Evolutionary conservation across 2,113 vertebrate genomes (phyloP), one percentile per base, ranked within the genome.

Genomic region (Tinamus guttatus): DNA sequence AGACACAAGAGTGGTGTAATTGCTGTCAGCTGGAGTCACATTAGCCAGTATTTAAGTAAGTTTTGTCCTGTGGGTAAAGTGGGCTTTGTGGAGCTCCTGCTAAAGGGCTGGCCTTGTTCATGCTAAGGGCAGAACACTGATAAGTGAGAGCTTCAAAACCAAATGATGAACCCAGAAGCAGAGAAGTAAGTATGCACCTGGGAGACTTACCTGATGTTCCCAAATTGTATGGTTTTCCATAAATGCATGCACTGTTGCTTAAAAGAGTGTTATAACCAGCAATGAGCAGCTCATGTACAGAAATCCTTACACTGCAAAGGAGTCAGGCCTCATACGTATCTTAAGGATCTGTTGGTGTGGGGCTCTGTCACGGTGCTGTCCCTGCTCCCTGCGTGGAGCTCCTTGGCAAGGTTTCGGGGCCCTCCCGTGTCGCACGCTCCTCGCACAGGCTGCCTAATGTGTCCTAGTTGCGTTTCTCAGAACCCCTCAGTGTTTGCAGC

Each of bases 391-490:
- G 40, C 1, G 2, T 6, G 88, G 45, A 74, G 64, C 27, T 21
- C 15, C 36, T 41, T 62, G 2, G 36, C 69, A 14, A 78, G 70
- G 73, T 6, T 90, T 49, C 58, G 73, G 0, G 47, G 27, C 69
- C 6, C 3, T 40, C 0, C 2, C 5, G 7, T 16, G 13, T 63
- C 1, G 65, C 41, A 24, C 4, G 64, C n/a, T n/a, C n/a, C n/a
- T n/a, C n/a, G n/a, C n/a, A 78, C 90, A 96, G 90, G 74, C 87
- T 90, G 81, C 95, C 90, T 96, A 63, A n/a, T 1, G 0, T 1
- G 47, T 70, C 94, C 95, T 87, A 76, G 74, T 89, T 94, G 90
- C 92, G 81, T 85, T 97, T 96, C 95, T 92, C 59, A 95, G 95
- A 95, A 93, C 60, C 90, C 86, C 81, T 90, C 83, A 0, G 81